Percentiles rank a stretch among this genome's conserved stretches.
Evolutionary conservation across 2,113 vertebrate species (phyloP).

Genomic region (Nematolebias whitei): DNA sequence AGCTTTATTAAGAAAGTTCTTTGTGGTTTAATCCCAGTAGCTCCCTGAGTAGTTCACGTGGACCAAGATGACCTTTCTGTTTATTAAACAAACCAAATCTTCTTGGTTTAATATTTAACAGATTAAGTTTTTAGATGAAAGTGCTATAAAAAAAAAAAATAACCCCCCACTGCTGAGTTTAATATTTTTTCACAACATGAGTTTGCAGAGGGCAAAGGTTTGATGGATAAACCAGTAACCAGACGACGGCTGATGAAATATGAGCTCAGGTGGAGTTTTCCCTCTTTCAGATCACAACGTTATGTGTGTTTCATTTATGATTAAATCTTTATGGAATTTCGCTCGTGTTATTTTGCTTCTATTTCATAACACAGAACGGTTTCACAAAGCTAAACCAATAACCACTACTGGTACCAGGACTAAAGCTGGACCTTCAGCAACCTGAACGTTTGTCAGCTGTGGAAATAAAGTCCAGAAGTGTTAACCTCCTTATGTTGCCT

Average conservation of each 20-base stretch:
- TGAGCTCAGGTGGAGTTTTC: no score
- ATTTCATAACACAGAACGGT: neutral
- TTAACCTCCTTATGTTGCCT: constrained; percentile 28
- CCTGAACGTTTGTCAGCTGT: constrained; percentile 40
- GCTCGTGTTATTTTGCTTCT: neutral
- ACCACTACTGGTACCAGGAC: no score
- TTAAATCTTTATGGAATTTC: neutral
- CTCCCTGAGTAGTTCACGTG: constrained; percentile 6
- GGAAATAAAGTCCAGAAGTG: neutral
- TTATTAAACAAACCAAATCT: constrained; percentile 55
- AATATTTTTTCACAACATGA: constrained; percentile 52
- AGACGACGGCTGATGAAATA: constrained; percentile 37
- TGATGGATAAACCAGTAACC: constrained; percentile 49
- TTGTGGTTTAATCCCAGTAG: constrained; percentile 30
- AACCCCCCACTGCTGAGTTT: constrained; percentile 26
- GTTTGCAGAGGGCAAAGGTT: constrained; percentile 8
- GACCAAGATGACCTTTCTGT: constrained; percentile 15
- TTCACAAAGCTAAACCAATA: neutral
- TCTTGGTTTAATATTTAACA: constrained; percentile 59
- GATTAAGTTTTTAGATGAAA: constrained; percentile 38
- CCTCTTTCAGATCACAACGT: constrained; percentile 21
- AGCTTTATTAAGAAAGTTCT: constrained; percentile 19
- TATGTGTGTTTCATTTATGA: no score
- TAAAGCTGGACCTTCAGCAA: constrained; percentile 28
- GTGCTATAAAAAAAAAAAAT: constrained; percentile 21